A percentile compares a stretch with the other conserved stretches of the same genome.
phyloP scores from a whole-genome alignment of 2,113 vertebrate genomes.

The Holacanthus passer region DNA sequence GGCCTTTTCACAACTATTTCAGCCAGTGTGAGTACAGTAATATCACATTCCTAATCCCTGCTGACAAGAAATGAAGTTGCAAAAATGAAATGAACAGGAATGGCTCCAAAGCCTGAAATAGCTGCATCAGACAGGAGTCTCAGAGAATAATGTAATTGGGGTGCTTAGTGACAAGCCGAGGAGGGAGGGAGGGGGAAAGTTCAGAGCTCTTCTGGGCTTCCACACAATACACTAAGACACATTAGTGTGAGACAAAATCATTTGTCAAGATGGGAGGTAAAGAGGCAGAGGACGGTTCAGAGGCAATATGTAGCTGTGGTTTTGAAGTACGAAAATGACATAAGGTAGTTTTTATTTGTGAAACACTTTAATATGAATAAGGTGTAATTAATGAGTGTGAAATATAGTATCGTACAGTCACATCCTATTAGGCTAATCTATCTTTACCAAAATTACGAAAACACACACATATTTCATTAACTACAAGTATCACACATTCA shows the following conservation, averaged over 20 bases:
- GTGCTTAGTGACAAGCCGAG: slow-evolving; percentile 60
- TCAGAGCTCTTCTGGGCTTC: slow-evolving; percentile 50
- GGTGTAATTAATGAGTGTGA: not conserved
- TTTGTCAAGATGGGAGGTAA: slow-evolving; percentile 29
- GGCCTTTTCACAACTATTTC: slow-evolving; percentile 59
- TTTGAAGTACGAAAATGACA: slow-evolving; percentile 4
- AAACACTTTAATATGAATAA: not conserved
- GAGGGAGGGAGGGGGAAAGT: slow-evolving; percentile 11
- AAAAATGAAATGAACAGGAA: slow-evolving; percentile 67
- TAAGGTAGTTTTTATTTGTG: not conserved
- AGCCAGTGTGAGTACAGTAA: slow-evolving; percentile 50
- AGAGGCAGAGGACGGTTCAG: not conserved
- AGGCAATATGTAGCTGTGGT: not conserved
- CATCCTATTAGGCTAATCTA: not conserved
- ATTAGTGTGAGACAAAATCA: slow-evolving; percentile 41
- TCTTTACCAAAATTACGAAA: not conserved
- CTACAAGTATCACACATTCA: not conserved
- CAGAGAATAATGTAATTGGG: slow-evolving; percentile 66
- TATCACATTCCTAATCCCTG: slow-evolving; percentile 67
- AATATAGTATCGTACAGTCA: not conserved
- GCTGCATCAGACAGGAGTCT: slow-evolving; percentile 64
- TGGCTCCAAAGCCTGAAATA: slow-evolving; percentile 70
- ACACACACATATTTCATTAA: not conserved
- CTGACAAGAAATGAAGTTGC: slow-evolving; percentile 61
- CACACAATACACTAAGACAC: slow-evolving; percentile 30